phyloP scores from a whole-genome alignment of 2,888 invertebrate genomes.

The Elysia crispata region DNA sequence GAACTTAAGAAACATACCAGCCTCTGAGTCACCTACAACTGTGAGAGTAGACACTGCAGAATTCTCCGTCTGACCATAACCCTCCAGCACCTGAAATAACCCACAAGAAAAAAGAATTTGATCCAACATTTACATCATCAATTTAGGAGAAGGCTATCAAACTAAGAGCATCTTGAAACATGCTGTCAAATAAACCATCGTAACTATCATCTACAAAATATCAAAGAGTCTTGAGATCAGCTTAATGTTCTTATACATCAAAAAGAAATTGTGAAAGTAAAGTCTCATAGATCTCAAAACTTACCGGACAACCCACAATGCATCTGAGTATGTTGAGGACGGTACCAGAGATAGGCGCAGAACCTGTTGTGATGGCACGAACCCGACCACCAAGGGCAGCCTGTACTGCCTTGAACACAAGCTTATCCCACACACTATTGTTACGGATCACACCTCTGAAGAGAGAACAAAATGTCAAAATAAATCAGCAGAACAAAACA shows the following conservation, averaged over 20 bases:
- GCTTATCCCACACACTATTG: constrained; percentile 94
- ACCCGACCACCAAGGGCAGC: constrained; percentile 92
- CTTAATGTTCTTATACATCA: no score
- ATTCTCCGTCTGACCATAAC: constrained; percentile 78
- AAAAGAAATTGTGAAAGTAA: no score
- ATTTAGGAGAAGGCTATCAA: no score
- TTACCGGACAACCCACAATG: constrained; percentile 74
- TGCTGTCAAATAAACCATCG: no score
- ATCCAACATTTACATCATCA: no score
- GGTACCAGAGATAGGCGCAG: constrained; percentile 94
- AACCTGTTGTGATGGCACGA: constrained; percentile 94
- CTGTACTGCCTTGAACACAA: constrained; percentile 94
- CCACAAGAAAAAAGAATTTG: neutral
- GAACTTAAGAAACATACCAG: constrained; percentile 57
- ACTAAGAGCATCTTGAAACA: no score
- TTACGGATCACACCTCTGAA: constrained; percentile 86
- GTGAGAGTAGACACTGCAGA: constrained; percentile 75
- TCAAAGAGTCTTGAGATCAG: no score
- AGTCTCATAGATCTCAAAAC: neutral
- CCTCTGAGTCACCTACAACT: constrained; percentile 67
- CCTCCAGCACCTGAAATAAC: constrained; percentile 69
- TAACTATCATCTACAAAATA: neutral
- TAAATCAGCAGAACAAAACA: neutral
- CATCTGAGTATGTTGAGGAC: constrained; percentile 80
- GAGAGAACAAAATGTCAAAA: neutral